These are phyloP conservation scores for Oreocharis arfaki DNA, from an alignment of 2,113 vertebrate species.

Conservation along the genomic window DNA sequence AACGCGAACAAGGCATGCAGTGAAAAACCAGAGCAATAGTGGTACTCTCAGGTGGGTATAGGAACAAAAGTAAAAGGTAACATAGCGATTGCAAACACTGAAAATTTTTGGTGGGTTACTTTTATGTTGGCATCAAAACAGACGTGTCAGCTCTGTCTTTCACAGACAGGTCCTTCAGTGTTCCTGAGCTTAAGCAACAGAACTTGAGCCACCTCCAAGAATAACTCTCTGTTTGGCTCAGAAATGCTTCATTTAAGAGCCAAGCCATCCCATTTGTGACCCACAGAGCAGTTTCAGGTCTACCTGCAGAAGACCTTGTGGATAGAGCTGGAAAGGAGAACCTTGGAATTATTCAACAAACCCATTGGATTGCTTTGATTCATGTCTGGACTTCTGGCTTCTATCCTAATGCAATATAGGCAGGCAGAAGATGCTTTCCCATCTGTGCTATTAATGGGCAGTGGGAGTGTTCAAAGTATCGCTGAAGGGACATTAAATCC, in stretches of 20 bases:
- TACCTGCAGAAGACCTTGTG: not conserved
- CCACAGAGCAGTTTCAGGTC: not conserved
- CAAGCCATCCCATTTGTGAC: not conserved
- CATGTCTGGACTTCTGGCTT: not conserved
- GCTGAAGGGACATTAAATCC: not conserved
- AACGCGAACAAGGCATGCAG: too few species aligned
- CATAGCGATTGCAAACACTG: not conserved
- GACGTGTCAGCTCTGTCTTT: rapidly evolving
- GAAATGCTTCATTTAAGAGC: not conserved
- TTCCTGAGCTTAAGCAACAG: not conserved
- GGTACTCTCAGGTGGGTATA: not conserved
- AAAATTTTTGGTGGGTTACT: not conserved
- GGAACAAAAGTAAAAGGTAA: not conserved
- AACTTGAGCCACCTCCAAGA: not conserved
- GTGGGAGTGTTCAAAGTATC: not conserved
- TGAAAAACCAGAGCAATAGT: too few species aligned
- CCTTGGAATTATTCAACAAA: not conserved
- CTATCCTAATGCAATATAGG: not conserved
- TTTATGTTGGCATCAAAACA: not conserved
- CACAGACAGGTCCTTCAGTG: not conserved
- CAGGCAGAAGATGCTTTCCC: not conserved
- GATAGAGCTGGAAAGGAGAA: not conserved
- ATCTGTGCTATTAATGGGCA: not conserved
- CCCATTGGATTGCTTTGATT: not conserved
- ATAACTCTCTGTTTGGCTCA: not conserved